Conservation (phyloP, 2,113 vertebrate genomes). For the Rousettus leschenaultii region DNA sequence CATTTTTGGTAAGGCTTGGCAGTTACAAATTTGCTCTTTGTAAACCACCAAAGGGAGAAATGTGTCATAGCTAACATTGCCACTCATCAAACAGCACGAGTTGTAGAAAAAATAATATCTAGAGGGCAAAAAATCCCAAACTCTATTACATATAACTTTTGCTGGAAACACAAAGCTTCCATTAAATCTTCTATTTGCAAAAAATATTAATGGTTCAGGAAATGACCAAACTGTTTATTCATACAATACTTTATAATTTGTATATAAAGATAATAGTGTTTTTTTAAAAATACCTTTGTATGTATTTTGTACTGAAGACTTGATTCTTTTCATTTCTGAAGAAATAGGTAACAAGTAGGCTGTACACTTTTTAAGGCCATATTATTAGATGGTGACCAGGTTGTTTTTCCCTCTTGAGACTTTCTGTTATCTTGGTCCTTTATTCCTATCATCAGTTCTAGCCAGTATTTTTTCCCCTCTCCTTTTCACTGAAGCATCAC, state of each 20-base stretch:
- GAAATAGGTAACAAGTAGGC: neutral
- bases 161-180: neutral
- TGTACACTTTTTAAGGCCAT: neutral
- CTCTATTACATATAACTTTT: neutral
- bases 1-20: neutral
- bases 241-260: neutral
- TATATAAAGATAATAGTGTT: neutral
- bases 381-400: neutral
- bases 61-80: neutral
- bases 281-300: neutral
- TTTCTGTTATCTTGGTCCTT: conserved; percentile 17
- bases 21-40: neutral
- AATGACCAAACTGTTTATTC: neutral
- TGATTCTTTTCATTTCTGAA: neutral
- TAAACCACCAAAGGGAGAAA: neutral
- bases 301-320: neutral
- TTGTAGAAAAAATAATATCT: neutral
- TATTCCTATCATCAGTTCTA: neutral
- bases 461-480: neutral
- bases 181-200: neutral
- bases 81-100: neutral
- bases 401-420: neutral
- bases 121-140: neutral
- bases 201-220: neutral
- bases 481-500: neutral